Percentiles rank a stretch among this genome's conserved stretches.
Evolutionary conservation across 2,113 vertebrate species (phyloP).

Genomic region (Hypocryptadius cinnamomeus): DNA sequence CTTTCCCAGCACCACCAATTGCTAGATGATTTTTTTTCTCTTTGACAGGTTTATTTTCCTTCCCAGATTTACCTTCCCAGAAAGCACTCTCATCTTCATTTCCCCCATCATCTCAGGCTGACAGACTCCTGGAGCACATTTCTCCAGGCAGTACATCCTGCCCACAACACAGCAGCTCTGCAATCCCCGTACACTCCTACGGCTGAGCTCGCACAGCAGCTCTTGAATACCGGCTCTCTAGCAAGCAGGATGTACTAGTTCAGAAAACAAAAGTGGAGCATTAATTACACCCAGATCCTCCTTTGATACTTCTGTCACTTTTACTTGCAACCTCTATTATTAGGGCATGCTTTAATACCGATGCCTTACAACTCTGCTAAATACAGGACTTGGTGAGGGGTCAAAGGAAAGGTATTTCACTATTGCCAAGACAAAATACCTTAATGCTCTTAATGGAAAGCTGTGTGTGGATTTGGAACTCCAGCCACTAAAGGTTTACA

Average conservation of each 20-base stretch:
- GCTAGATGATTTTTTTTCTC: background rate
- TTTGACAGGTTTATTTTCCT: background rate
- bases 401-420: background rate
- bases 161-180: background rate
- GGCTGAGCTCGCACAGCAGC: accelerated
- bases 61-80: background rate
- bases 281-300: background rate
- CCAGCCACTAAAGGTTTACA: background rate
- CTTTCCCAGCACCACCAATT: background rate
- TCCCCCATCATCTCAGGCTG: background rate
- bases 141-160: background rate
- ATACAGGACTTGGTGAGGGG: background rate
- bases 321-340: background rate
- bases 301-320: background rate
- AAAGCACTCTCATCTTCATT: background rate
- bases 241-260: background rate
- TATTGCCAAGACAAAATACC: background rate
- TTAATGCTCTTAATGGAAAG: background rate
- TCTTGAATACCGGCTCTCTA: accelerated
- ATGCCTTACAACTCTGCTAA: background rate
- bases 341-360: background rate
- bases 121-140: background rate
- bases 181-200: accelerated
- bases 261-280: background rate
- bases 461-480: background rate